Base-by-base conservation (phyloP, 2,797 vertebrate species). In the Enteromius thamalakanensis region DNA sequence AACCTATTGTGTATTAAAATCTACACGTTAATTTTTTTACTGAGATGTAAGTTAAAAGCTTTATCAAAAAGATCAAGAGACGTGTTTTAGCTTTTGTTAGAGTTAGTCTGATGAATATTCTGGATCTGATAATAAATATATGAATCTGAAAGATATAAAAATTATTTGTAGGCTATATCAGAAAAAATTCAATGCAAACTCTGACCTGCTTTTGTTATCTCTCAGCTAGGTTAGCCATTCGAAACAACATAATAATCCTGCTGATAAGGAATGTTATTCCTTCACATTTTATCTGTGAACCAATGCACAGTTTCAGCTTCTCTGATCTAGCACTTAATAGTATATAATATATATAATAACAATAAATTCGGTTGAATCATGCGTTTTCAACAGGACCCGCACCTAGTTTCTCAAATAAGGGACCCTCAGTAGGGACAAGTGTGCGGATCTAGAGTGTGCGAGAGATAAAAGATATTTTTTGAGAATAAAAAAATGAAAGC, bases 151-250 rank as follows among this genome's bases (percentile, higher is more conserved):
- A 49, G 40, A 47, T 72, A 2, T 11, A 47, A 17, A 32, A 3
- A 40, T 40, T 7, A 40, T 40, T 40, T 40, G 37, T 40, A 40
- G 37, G 37, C 37, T 40, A 7, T 40, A 40, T 40, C 37, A 40
- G 37, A 40, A 40, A 40, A 40, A 7, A 40, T 40, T 40, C 1
- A 7, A 40, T 70, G 7, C 40, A 71, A 71, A 71, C 11, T 21
- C 10, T 45, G 68, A 80, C 19, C 12, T 62, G 12, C 37, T 49
- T 71, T 72, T 80, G 23, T 60, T 70, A 4, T 49, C 12, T 17
- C 21, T 62, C 26, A 37, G 40, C 42, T 74, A 81, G 69, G 29
- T 32, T 74, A 81, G 69, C 55, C 40, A 49, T 81, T 62, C 34
- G 69, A 15, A 37, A 23, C 42, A 80, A 5, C 37, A 42, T 1